These are phyloP conservation scores for Melanotaenia duboulayi DNA, from an alignment of 2,113 vertebrate species.

Conservation along the genomic window DNA sequence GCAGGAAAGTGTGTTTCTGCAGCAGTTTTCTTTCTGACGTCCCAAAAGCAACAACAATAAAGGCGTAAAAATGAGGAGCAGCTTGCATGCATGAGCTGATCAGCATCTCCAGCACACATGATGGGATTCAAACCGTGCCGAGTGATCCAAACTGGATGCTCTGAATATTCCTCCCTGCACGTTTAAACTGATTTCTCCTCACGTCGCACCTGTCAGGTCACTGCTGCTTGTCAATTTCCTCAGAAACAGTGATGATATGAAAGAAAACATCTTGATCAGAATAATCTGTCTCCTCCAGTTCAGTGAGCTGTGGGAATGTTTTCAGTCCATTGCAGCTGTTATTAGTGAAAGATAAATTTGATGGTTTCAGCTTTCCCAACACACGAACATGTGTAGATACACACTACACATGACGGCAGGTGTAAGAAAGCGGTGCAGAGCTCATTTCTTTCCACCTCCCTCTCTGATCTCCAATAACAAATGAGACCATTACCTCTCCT, in stretches of 20 bases:
- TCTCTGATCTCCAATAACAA: slow-evolving; percentile 63
- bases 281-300: no score
- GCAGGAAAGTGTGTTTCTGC: no score
- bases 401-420: slow-evolving; percentile 14
- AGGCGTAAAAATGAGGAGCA: background rate
- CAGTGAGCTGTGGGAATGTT: no score
- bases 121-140: background rate
- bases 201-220: no score
- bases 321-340: no score
- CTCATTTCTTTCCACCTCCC: slow-evolving; percentile 32
- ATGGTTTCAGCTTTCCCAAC: background rate
- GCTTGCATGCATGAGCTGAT: background rate
- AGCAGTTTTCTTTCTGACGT: no score
- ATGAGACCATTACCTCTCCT: slow-evolving; percentile 74
- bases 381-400: background rate
- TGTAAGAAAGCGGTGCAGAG: slow-evolving; percentile 27
- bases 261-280: no score
- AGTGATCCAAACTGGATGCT: background rate
- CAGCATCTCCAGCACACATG: background rate
- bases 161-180: no score
- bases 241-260: no score
- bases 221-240: no score
- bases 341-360: no score
- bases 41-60: background rate
- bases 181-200: no score